Evolutionary conservation across 2,888 invertebrate species (phyloP).

Genomic region (Oxyteleia sp.): DNA sequence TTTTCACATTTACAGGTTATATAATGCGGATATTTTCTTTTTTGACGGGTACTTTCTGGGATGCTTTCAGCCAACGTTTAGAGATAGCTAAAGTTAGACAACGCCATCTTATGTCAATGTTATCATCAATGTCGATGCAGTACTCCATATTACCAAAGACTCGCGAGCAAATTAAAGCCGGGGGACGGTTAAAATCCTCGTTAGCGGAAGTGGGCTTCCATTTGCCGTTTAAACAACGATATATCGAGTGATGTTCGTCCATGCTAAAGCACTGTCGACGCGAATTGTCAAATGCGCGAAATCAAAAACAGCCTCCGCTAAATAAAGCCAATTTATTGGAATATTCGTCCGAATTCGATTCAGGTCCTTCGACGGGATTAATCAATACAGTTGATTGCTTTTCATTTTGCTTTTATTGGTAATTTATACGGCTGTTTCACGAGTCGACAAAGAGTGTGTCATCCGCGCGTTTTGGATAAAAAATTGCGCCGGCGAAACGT

Average conservation of each 20-base stretch:
- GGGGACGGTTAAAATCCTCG: constrained; percentile 28
- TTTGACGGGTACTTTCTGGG: no score
- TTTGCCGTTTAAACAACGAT: constrained; percentile 40
- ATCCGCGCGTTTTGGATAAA: no score
- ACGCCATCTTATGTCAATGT: no score
- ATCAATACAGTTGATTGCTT: constrained; percentile 61
- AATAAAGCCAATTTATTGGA: constrained; percentile 57
- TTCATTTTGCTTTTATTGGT: constrained; percentile 54
- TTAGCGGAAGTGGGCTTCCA: constrained; percentile 35
- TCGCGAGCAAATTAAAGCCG: constrained; percentile 15
- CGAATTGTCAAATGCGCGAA: constrained; percentile 45
- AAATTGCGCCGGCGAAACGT: not conserved
- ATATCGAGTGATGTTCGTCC: constrained; percentile 32
- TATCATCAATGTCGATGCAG: no score
- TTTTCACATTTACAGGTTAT: no score
- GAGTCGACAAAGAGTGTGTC: constrained; percentile 27
- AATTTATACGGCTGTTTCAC: constrained; percentile 42
- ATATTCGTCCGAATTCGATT: constrained; percentile 49
- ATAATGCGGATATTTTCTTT: no score
- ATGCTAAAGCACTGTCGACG: constrained; percentile 5
- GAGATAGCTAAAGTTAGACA: no score
- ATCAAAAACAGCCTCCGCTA: constrained; percentile 35
- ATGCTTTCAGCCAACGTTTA: no score
- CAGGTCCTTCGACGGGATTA: constrained; percentile 40
- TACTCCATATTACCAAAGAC: no score